A percentile compares a stretch with the other conserved stretches of the same genome.
phyloP scores from a whole-genome alignment of 2,888 invertebrate species.

The Isotomurus palustris region DNA sequence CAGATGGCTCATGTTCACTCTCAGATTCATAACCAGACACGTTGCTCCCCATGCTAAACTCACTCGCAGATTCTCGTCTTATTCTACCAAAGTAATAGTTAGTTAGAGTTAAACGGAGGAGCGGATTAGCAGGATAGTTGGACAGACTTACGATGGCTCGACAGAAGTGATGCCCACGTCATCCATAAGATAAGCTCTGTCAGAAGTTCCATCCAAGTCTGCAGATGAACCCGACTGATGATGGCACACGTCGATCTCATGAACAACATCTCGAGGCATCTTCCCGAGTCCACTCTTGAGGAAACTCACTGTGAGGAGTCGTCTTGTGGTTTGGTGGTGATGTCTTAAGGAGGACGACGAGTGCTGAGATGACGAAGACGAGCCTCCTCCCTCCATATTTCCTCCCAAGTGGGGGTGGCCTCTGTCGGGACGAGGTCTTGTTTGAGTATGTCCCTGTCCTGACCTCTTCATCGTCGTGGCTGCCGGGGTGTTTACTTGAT shows the following conservation, averaged over 20 bases:
- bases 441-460: constrained; percentile 34
- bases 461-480: constrained; percentile 20
- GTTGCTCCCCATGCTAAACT: constrained; percentile 43
- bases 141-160: constrained; percentile 23
- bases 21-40: constrained; percentile 51
- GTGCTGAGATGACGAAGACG: background rate
- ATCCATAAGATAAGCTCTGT: constrained; percentile 43
- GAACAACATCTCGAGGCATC: constrained; percentile 38
- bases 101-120: too few species aligned
- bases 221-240: constrained; percentile 17
- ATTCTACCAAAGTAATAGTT: too few species aligned
- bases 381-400: constrained; percentile 11
- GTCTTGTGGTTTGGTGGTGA: constrained; percentile 25
- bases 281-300: constrained; percentile 41
- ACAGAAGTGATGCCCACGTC: constrained; percentile 39
- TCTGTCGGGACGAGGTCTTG: constrained; percentile 24
- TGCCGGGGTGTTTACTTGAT: constrained; percentile 32
- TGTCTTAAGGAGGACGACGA: background rate
- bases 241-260: constrained; percentile 35
- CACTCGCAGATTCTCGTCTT: constrained; percentile 37
- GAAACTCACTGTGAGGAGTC: constrained; percentile 42
- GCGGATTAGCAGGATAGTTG: constrained; percentile 1
- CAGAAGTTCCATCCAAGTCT: constrained; percentile 18
- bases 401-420: too few species aligned
- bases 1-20: constrained; percentile 49